Percentiles rank a stretch among this genome's conserved stretches.
Conservation (phyloP, 2,888 invertebrate genomes). For the Sesamia inferens region DNA sequence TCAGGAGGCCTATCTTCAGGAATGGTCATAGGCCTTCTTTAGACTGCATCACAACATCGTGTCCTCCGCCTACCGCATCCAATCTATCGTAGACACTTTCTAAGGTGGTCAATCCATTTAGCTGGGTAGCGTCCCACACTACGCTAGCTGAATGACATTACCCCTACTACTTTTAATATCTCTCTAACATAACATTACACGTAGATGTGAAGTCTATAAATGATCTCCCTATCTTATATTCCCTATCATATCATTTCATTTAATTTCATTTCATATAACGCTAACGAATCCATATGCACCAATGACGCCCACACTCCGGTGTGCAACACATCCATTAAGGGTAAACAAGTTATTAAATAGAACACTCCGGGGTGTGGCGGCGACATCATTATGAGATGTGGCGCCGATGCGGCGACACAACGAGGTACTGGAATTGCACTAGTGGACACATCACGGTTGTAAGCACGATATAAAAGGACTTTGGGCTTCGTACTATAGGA, state of each 20-base stretch:
- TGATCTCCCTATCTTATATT: no score
- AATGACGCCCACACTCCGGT: constrained; percentile 57
- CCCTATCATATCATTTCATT: no score
- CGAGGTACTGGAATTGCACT: constrained; percentile 18
- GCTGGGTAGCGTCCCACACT: background rate
- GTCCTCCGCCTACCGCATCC: background rate
- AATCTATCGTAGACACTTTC: background rate
- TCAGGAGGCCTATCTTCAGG: background rate
- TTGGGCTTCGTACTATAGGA: background rate
- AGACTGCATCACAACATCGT: background rate
- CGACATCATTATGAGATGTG: constrained; percentile 72
- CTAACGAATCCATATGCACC: background rate
- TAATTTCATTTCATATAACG: background rate
- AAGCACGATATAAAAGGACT: constrained; percentile 3
- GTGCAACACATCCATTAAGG: constrained; percentile 63
- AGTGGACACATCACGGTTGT: constrained; percentile 18
- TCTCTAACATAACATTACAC: background rate
- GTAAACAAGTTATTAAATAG: constrained; percentile 84
- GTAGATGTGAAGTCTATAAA: background rate
- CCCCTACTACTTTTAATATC: background rate
- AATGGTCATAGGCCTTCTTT: background rate
- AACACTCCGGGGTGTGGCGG: constrained; percentile 75
- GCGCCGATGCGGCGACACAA: constrained; percentile 69
- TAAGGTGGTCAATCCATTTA: background rate
- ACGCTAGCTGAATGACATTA: no score